A percentile compares a stretch with the other conserved stretches of the same genome.
Conservation (phyloP, 2,113 vertebrate species). For the Gobius niger region DNA sequence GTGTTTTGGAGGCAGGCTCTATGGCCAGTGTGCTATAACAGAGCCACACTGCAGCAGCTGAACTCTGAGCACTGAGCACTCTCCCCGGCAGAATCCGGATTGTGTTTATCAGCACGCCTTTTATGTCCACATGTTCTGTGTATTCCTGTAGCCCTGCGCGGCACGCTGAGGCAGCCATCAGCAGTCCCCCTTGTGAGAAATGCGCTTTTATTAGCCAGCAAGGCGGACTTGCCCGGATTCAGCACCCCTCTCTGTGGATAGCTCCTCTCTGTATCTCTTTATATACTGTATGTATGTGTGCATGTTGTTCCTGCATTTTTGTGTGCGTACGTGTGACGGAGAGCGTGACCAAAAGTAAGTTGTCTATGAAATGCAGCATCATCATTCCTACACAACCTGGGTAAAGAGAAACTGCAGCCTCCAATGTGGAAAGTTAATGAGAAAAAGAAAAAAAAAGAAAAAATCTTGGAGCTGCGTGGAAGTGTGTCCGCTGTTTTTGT, state of each 20-base stretch:
- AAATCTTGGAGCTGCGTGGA: conserved; percentile 22
- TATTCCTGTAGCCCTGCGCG: conserved; percentile 47
- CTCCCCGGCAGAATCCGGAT: conserved; percentile 65
- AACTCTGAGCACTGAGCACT: conserved; percentile 63
- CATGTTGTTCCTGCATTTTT: conserved; percentile 16
- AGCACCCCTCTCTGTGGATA: conserved; percentile 61
- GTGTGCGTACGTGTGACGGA: conserved; percentile 1
- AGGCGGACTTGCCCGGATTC: conserved; percentile 65
- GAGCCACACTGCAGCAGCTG: conserved; percentile 59
- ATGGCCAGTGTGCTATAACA: conserved; percentile 57
- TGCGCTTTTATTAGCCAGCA: conserved; percentile 64
- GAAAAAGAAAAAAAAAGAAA: conserved; percentile 23
- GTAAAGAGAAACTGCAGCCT: conserved; percentile 44
- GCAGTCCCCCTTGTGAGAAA: conserved; percentile 59
- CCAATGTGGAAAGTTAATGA: conserved; percentile 18
- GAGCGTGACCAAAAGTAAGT: conserved; percentile 12
- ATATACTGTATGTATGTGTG: conserved; percentile 38
- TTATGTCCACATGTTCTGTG: conserved; percentile 71
- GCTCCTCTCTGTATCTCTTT: conserved; percentile 52
- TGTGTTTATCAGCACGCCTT: conserved; percentile 70
- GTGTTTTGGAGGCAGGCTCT: conserved; percentile 47
- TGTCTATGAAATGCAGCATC: conserved; percentile 51
- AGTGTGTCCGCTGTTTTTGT: conserved; percentile 12
- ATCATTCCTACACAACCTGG: conserved; percentile 48
- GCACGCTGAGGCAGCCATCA: conserved; percentile 55